Base-by-base conservation (phyloP, 1,140 invertebrate species). In the Neoseiulus cucumeris region DNA sequence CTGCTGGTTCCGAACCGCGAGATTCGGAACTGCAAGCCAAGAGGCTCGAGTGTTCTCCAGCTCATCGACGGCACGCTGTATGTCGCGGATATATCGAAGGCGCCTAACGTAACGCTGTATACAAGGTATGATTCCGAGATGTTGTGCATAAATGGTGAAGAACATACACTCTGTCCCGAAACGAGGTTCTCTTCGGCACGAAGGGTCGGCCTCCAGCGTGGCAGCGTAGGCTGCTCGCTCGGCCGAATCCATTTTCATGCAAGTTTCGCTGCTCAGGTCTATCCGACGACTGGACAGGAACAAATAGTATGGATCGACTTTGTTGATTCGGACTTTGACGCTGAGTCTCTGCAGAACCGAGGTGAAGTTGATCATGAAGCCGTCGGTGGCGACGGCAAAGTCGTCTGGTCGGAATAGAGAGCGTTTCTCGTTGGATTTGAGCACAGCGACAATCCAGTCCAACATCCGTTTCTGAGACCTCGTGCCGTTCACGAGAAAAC, bases 141-240 rank as follows among this genome's bases (percentile, higher is more conserved):
- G 90, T 77, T 96, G 90, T 73, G 86, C 87, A 73, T 93, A 88
- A 14, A 97, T 78, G 0, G 92, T 95, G 30, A 97, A 77, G 76
- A 94, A 96, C 87, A 93, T 97, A 74, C 92, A 96, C 70, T 94
- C 87, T 0, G 92, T 96, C 29, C 88, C 85, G 76, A 98, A 97
- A 72, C 92, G 95, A 0, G 84, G 80, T 65, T 88, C 84, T 64
- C 73, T 75, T 4, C 74, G 73, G 42, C 81, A 80, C 83, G 84
- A 87, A 47, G 39, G 33, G 12, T 65, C n/a, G 20, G 33, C 42
- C 17, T 39, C 22, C 65, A 66, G 79, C 80, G 80, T 74, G 85
- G 84, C 79, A 14, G 86, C 76, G 47, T 81, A 74, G 39, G 82
- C 77, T 2, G 85, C 71, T 85, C 87, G 94, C 42, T 93, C 87